Percentiles rank a stretch among this genome's conserved stretches.
These are phyloP conservation scores for Hypsopygia costalis DNA, from an alignment of 2,888 invertebrate species.

Conservation along the genomic window DNA sequence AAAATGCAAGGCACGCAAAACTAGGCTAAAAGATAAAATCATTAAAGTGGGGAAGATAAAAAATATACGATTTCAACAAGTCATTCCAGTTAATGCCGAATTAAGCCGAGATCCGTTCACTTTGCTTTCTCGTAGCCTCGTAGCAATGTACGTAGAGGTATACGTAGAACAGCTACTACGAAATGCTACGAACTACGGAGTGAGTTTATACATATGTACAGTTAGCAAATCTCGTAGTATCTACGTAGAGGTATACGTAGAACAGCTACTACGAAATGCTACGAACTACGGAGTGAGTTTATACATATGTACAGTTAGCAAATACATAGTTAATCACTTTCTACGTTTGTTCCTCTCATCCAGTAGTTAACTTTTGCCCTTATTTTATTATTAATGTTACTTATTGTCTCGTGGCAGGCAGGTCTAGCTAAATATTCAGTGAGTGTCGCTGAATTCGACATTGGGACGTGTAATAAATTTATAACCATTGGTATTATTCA, in stretches of 20 bases:
- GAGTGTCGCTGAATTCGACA: not conserved
- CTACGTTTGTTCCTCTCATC: too few species aligned
- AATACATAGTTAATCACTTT: too few species aligned
- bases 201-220: too few species aligned
- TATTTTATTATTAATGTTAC: too few species aligned
- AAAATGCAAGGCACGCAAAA: not conserved
- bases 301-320: too few species aligned
- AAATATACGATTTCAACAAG: slow-evolving; percentile 8
- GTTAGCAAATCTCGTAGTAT: slow-evolving; percentile 6
- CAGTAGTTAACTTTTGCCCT: too few species aligned
- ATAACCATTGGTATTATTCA: not conserved
- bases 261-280: not conserved
- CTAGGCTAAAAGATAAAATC: slow-evolving; percentile 5
- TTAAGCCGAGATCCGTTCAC: slow-evolving; percentile 10
- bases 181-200: not conserved
- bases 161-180: not conserved
- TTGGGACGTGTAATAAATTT: not conserved
- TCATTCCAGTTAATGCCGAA: slow-evolving; percentile 12
- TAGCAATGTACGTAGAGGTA: slow-evolving; percentile 5
- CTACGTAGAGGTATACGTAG: slow-evolving; percentile 6
- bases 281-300: not conserved
- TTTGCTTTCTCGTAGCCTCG: not conserved
- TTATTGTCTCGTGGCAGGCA: too few species aligned
- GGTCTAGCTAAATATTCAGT: not conserved
- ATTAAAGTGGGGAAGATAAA: slow-evolving; percentile 1